Base-by-base conservation (phyloP, 2,113 vertebrate species). In the Labeo catla region DNA sequence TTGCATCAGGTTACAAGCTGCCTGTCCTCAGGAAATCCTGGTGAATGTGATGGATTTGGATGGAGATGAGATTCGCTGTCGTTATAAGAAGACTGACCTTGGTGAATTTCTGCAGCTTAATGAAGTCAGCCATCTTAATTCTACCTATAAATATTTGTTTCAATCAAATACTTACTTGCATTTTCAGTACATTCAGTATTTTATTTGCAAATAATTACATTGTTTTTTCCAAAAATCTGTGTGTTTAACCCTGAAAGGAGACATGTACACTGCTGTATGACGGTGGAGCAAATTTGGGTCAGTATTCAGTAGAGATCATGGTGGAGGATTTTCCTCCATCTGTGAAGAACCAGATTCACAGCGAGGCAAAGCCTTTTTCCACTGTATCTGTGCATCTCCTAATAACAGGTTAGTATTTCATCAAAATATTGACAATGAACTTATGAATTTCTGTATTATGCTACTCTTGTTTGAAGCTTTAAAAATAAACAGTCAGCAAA, bases 31-130 rank as follows among this genome's bases (percentile, higher is more conserved):
- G 0, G 39, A 87, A 81, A 87, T 94, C 86, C 8, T 3, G 5
- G 57, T 95, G 81, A 88, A 91, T 0, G 90, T 91, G 11, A 92
- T 87, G 76, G 94, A 95, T 76, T 72, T 88, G 85, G 94, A 95
- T 8, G 90, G 92, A 3, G 94, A 95, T 88, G 85, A 2, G 36
- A 90, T 95, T 2, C 89, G 39, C 21, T 95, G 94, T 78, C 93
- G 92, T 72, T 94, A 92, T 21, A 92, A 90, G 8, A 63, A 11
- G 0, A 47, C 84, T 0, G 85, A 91, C 1, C 39, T 52, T 11
- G 89, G 76, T 13, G 93, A 93, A 1, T 95, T 93, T 9, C 86
- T 95, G 9, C 87, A 92, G 47, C 90, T 95, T 76, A 43, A 94
- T 13, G 59, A 92, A 90, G 94, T 94, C 28, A 83, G 90, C 7